Percentiles rank a stretch among this genome's conserved stretches.
phyloP scores from a whole-genome alignment of 1,140 invertebrate genomes.

The Drosophila paulistorum region DNA sequence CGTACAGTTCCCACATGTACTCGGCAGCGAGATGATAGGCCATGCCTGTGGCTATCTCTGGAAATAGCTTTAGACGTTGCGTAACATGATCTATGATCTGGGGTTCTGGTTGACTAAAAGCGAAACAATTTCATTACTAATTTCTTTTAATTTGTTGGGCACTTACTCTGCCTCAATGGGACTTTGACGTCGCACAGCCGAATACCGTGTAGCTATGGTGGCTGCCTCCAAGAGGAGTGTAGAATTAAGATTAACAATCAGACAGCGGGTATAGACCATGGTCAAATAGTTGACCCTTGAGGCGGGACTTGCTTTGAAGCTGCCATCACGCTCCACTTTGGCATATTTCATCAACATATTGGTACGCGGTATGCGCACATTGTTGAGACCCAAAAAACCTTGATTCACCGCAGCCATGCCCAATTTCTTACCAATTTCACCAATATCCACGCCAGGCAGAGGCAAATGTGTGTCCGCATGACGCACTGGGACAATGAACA shows the following conservation, averaged over 20 bases:
- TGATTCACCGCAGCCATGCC: conserved; percentile 96
- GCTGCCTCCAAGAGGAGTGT: conserved; percentile 90
- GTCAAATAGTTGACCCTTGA: conserved; percentile 95
- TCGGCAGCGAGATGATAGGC: conserved; percentile 89
- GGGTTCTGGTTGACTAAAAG: conserved; percentile 87
- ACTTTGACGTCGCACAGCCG: conserved; percentile 93
- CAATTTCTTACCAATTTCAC: conserved; percentile 96
- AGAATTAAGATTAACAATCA: conserved; percentile 89
- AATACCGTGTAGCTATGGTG: conserved; percentile 94
- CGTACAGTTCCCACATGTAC: conserved; percentile 92
- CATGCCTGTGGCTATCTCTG: conserved; percentile 90
- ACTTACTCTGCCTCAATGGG: conserved; percentile 91
- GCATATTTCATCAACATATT: conserved; percentile 97
- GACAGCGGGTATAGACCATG: conserved; percentile 96
- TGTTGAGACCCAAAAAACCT: conserved; percentile 93
- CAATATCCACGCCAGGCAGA: conserved; percentile 93
- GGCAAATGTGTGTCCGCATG: conserved; percentile 94
- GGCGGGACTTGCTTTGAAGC: conserved; percentile 92
- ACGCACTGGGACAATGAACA: conserved; percentile 95
- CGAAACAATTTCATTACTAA: too few relatives aligned
- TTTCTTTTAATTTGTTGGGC: neutral
- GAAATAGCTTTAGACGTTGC: conserved; percentile 95
- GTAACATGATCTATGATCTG: conserved; percentile 97
- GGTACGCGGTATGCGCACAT: conserved; percentile 93
- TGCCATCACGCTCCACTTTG: conserved; percentile 93